Conservation (phyloP, 2,797 vertebrate genomes). For the Psittacula echo region DNA sequence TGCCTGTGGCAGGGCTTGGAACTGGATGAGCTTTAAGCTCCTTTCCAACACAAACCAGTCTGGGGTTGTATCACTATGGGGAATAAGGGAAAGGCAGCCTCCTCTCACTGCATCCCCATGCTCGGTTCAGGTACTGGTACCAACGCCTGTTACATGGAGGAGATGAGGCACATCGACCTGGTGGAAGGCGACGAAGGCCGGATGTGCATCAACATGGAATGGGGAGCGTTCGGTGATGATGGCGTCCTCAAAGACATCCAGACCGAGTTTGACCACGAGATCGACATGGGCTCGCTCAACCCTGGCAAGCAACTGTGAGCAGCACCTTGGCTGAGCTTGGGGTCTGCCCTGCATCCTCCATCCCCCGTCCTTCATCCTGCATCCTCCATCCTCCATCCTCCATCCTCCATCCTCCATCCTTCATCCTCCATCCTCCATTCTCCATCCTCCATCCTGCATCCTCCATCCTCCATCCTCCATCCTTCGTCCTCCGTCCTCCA, state of each 20-base stretch:
- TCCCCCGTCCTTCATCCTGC: no score
- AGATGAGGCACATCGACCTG: slow-evolving; percentile 92
- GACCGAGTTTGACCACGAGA: slow-evolving; percentile 90
- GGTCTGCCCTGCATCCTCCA: background rate
- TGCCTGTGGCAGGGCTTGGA: no score
- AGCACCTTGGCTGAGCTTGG: background rate
- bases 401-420: accelerated
- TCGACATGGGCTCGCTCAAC: slow-evolving; percentile 94
- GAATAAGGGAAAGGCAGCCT: background rate
- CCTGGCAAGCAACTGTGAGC: slow-evolving; percentile 96
- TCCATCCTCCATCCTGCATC: accelerated
- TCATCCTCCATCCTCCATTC: accelerated
- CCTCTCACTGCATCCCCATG: background rate
- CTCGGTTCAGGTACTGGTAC: slow-evolving; percentile 87
- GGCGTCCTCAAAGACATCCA: slow-evolving; percentile 87
- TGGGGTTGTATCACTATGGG: background rate
- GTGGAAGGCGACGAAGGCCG: slow-evolving; percentile 94
- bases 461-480: accelerated
- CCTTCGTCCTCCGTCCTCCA: accelerated
- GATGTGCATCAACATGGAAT: slow-evolving; percentile 98
- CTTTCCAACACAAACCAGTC: background rate
- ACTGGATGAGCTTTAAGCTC: background rate
- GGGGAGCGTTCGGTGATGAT: slow-evolving; percentile 95
- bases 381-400: no score
- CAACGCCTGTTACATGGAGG: slow-evolving; percentile 98